These are phyloP conservation scores for Sebastes iracundus DNA, from an alignment of 2,797 vertebrate species.

Conservation along the genomic window DNA sequence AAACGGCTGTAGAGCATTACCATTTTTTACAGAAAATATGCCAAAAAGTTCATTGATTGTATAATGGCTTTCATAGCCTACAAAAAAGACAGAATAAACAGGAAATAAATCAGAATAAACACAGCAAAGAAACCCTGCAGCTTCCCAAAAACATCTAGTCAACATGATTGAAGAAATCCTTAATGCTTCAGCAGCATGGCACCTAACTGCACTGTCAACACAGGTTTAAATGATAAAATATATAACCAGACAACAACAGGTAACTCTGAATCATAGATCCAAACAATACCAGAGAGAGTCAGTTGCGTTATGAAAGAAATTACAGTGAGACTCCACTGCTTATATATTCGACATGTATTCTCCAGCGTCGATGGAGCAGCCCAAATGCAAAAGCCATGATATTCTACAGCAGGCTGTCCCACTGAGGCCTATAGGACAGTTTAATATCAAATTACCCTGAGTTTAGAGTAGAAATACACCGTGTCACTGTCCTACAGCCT, in stretches of 20 bases:
- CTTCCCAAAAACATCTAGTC: background rate
- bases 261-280: background rate
- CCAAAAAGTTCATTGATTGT: background rate
- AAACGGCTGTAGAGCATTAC: background rate
- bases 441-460: constrained; percentile 26
- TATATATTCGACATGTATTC: constrained; percentile 13
- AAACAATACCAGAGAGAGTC: background rate
- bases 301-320: constrained; percentile 6
- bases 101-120: constrained; percentile 3
- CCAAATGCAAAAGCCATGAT: background rate
- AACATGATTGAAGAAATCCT: constrained; percentile 44
- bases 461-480: constrained; percentile 26
- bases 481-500: background rate
- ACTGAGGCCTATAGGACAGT: constrained; percentile 2
- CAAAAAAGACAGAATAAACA: constrained; percentile 2
- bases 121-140: constrained; percentile 5
- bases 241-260: constrained; percentile 22
- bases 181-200: constrained; percentile 42
- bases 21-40: background rate
- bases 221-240: constrained; percentile 41
- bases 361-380: constrained; percentile 6
- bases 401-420: background rate
- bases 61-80: no score
- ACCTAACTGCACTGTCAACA: constrained; percentile 37
- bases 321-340: background rate